Base-by-base conservation (phyloP, 2,797 vertebrate species). In the Orestias chungarensis region DNA sequence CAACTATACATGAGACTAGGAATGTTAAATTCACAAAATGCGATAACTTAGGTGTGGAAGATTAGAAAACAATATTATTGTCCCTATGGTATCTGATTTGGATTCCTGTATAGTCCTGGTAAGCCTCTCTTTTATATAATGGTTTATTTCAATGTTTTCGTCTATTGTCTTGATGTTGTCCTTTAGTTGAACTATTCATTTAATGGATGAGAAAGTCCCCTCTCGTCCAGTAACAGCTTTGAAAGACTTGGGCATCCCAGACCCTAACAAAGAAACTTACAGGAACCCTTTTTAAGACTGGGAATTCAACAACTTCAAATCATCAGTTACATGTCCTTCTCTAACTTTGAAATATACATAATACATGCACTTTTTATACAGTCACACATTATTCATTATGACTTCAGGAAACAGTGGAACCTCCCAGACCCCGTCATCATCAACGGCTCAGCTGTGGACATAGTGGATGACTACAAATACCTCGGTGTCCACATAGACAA, bases 331-430 rank as follows among this genome's bases (percentile, higher is more conserved):
- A 43, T 33, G 57, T 29, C 57, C 38, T 33, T 66, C 1, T 62
- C 23, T 64, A n/a, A 18, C 47, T 54, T 14, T 10, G 14, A 35
- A 17, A 64, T 46, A 49, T 10, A 49, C 6, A n/a, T 38, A 17
- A 17, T 59, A 0, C 18, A 55, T 2, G 2, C n/a, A n/a, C n/a
- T n/a, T 55, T 72, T 70, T 15, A 62, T 46, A 47, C 0, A 62
- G 71, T 75, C 66, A 66, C 71, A 70, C 54, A 61, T 46, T 29
- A 74, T 62, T n/a, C n/a, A n/a, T n/a, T n/a, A n/a, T n/a, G n/a
- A n/a, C n/a, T n/a, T n/a, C n/a, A n/a, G n/a, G n/a, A n/a, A n/a
- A n/a, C n/a, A n/a, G n/a, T n/a, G n/a, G n/a, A n/a, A n/a, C n/a
- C n/a, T n/a, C n/a, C n/a, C n/a, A n/a, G n/a, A n/a, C n/a, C n/a